These are phyloP conservation scores for Drosophila quadrilineata DNA, from an alignment of 1,140 invertebrate species.

Conservation along the genomic window DNA sequence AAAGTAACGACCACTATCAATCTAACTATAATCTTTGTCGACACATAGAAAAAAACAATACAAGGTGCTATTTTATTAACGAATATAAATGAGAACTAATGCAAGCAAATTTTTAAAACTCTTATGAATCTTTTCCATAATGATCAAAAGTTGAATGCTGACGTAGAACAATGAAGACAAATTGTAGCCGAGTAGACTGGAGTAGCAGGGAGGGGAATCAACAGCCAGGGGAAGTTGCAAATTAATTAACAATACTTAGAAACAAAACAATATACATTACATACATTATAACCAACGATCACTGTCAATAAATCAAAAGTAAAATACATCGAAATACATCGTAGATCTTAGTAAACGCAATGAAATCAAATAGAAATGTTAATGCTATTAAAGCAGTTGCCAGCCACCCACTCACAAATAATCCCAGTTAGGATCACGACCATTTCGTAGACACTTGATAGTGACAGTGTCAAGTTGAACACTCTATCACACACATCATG, in stretches of 20 bases:
- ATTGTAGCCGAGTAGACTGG: slow-evolving; percentile 14
- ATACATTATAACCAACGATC: slow-evolving; percentile 78
- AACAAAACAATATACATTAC: slow-evolving; percentile 35
- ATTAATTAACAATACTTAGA: slow-evolving; percentile 32
- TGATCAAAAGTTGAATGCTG: slow-evolving; percentile 64
- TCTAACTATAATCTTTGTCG: slow-evolving; percentile 52
- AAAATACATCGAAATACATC: slow-evolving; percentile 74
- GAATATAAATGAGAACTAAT: slow-evolving; percentile 30
- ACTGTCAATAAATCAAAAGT: slow-evolving; percentile 77
- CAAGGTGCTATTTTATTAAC: slow-evolving; percentile 75
- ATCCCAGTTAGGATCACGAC: background rate
- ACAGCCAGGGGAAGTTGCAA: slow-evolving; percentile 49
- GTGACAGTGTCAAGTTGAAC: no score
- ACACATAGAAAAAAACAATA: slow-evolving; percentile 62
- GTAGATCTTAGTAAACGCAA: slow-evolving; percentile 48
- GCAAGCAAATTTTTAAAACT: slow-evolving; percentile 45
- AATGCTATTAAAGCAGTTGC: slow-evolving; percentile 25
- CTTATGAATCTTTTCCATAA: slow-evolving; percentile 62
- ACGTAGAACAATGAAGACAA: slow-evolving; percentile 8
- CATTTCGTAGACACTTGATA: no score
- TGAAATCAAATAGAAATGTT: slow-evolving; percentile 42
- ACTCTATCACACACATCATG: slow-evolving; percentile 25
- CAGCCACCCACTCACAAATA: slow-evolving; percentile 1
- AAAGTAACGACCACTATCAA: slow-evolving; percentile 63
- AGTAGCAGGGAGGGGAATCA: slow-evolving; percentile 8